Evolutionary conservation across 1,140 invertebrate genomes (phyloP), one percentile per base, ranked within the genome.

Genomic region (Tribolium castaneum): DNA sequence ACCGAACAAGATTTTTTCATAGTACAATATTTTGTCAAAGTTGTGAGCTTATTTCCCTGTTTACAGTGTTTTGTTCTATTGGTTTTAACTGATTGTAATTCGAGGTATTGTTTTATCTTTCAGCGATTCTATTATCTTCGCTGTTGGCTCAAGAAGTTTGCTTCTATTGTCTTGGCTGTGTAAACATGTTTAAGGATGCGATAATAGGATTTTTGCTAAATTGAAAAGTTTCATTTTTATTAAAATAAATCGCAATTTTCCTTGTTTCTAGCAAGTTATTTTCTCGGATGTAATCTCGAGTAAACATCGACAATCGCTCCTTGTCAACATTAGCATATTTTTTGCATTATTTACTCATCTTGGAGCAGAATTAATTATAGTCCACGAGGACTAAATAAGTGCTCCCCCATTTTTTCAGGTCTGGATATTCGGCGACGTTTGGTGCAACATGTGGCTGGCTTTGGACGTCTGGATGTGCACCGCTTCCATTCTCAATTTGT

Each of bases 381-480:
- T 19, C 16, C 16, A 19, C 1, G 2, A 19, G 16, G 16, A 19
- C 16, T 19, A 19, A 19, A 19, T 19, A 19, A 19, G 16, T 19
- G 16, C 2, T 1, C 16, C 2, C 2, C 16, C 16, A 19, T 19
- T 19, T 19, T 19, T 19, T 19, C 88, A 96, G 92, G 91, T 96
- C 83, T 98, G 96, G 96, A 95, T 97, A 82, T 97, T 97, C 84
- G 96, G 96, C 45, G 93, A 95, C 86, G 88, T 96, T 14, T 97
- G 96, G 95, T 98, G 96, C 86, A 94, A 94, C 54, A 92, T 96
- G 78, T 98, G 96, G 96, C 88, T 97, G 76, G 96, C 97, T 0
- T 92, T 98, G 14, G 98, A 99, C 87, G 97, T 99, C 1, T 97
- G 97, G 94, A 95, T 99, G 93, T 95, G 97, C 87, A 99, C 97